A percentile compares a stretch with the other conserved stretches of the same genome.
These are phyloP conservation scores for Microctonus brassicae DNA, from an alignment of 2,888 invertebrate genomes.

Conservation along the genomic window DNA sequence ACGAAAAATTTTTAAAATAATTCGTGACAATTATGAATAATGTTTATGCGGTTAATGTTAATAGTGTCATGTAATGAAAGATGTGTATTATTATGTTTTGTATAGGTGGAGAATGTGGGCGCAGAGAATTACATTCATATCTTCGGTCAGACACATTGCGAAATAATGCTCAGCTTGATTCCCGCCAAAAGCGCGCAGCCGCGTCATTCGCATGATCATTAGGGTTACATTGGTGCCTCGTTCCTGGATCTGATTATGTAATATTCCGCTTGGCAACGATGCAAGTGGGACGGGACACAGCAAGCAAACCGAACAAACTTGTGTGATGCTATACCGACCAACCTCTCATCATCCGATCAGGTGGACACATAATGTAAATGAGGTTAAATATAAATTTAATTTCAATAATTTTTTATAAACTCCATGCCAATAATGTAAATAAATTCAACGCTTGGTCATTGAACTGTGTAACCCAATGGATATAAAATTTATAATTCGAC, in stretches of 20 bases:
- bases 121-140: background rate
- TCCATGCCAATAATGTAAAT: background rate
- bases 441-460: background rate
- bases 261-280: conserved; percentile 40
- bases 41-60: no score
- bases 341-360: conserved; percentile 26
- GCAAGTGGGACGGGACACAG: conserved; percentile 35
- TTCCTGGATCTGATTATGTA: conserved; percentile 38
- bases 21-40: background rate
- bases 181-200: conserved; percentile 35
- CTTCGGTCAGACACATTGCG: conserved; percentile 16
- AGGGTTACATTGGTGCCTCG: conserved; percentile 39
- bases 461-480: background rate
- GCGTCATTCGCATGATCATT: conserved; percentile 42
- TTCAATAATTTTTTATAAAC: background rate
- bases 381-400: conserved; percentile 17
- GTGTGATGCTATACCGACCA: conserved; percentile 1
- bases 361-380: conserved; percentile 25
- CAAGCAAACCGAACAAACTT: conserved; percentile 13
- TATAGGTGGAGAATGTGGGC: background rate
- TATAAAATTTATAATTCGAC: no score
- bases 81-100: background rate
- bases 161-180: conserved; percentile 24
- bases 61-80: no score
- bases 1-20: background rate